Conservation (phyloP, 2,797 vertebrate species). For the Falco columbarius region DNA sequence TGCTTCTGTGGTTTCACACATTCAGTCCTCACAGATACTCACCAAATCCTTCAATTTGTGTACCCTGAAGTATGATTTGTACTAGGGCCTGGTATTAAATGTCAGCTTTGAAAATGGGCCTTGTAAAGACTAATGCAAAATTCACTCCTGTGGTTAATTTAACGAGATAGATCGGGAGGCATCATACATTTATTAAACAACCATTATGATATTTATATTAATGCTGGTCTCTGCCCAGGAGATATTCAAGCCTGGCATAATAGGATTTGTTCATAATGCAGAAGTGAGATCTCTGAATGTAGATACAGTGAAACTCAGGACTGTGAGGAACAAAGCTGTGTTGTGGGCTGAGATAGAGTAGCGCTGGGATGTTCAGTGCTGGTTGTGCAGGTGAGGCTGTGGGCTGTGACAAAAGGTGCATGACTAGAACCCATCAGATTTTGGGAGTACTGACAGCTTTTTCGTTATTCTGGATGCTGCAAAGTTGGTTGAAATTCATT, state of each 20-base stretch:
- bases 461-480: neutral
- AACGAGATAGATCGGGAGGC: neutral
- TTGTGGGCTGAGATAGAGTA: neutral
- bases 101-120: constrained; percentile 32
- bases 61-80: neutral
- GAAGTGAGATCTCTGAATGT: neutral
- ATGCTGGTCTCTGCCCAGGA: neutral
- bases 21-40: neutral
- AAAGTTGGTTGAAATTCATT: neutral
- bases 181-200: constrained; percentile 33
- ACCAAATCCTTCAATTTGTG: neutral
- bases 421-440: neutral
- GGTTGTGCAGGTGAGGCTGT: neutral
- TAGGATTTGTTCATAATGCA: neutral
- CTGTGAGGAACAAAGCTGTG: neutral
- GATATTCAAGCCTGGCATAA: neutral
- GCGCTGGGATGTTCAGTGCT: neutral
- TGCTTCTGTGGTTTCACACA: neutral
- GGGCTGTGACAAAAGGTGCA: neutral
- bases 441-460: neutral
- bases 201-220: constrained; percentile 47
- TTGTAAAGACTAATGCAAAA: constrained; percentile 44
- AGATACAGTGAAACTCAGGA: neutral
- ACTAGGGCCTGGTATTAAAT: neutral
- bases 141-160: constrained; percentile 32